phyloP scores from a whole-genome alignment of 2,113 vertebrate genomes.

The Aegotheles bennettii region DNA sequence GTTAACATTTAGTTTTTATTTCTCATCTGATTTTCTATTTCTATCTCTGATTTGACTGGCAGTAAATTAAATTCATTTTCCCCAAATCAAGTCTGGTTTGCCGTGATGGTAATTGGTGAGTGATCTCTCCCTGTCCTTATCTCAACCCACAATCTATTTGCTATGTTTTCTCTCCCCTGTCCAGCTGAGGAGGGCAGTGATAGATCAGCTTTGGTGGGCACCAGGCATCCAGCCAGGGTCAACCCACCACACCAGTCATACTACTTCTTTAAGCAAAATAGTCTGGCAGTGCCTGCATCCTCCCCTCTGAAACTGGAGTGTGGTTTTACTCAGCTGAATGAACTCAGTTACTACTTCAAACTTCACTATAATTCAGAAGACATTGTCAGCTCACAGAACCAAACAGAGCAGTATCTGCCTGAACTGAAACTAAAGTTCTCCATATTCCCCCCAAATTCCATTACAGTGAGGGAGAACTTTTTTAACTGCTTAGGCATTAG shows the following conservation, averaged over 20 bases:
- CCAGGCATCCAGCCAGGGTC: no score
- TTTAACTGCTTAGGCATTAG: neutral
- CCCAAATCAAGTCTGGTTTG: no score
- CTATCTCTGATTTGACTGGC: no score
- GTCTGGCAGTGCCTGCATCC: neutral
- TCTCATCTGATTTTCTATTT: no score
- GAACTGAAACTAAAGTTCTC: neutral
- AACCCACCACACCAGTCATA: neutral
- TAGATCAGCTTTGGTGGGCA: no score
- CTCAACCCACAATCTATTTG: no score
- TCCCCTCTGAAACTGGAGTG: neutral
- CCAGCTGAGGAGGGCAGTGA: no score
- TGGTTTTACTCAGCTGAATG: neutral
- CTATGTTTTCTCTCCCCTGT: no score
- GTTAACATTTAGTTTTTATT: no score
- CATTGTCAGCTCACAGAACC: neutral
- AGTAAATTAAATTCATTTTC: no score
- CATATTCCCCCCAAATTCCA: neutral
- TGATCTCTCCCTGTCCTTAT: no score
- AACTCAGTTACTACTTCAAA: neutral
- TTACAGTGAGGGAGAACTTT: neutral
- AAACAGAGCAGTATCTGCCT: neutral
- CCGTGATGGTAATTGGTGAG: no score
- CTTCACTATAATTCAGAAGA: neutral
- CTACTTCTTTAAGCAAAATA: neutral